Percentiles rank a stretch among this genome's conserved stretches.
Conservation (phyloP, 2,113 vertebrate species). For the Balaeniceps rex region DNA sequence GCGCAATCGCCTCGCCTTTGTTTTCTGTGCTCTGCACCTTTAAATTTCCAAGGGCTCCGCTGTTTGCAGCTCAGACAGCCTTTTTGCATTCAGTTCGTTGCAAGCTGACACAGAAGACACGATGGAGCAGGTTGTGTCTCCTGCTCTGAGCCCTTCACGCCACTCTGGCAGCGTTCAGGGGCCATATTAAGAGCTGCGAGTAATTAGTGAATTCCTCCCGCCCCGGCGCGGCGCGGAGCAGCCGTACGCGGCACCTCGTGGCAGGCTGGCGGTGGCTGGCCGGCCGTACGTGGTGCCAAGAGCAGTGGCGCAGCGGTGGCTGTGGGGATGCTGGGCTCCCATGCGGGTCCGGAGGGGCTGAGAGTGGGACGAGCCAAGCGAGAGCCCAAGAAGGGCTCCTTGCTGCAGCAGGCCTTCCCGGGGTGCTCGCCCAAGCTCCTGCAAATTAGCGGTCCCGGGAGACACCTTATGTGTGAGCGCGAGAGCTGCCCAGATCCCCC, state of each 20-base stretch:
- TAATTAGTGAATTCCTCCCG: conserved; percentile 44
- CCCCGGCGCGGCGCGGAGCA: neutral
- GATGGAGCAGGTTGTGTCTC: conserved; percentile 51
- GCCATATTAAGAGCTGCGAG: conserved; percentile 37
- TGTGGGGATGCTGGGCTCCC: neutral
- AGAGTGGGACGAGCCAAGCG: neutral
- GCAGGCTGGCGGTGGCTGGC: neutral
- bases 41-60: conserved; percentile 48
- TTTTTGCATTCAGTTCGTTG: conserved; percentile 54
- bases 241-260: neutral
- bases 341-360: accelerated
- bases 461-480: neutral
- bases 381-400: neutral
- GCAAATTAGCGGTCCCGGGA: neutral
- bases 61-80: conserved; percentile 57
- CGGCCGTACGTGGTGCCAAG: neutral
- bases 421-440: neutral
- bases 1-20: conserved; percentile 5
- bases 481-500: neutral
- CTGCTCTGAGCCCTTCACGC: conserved; percentile 55
- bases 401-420: neutral
- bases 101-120: conserved; percentile 57
- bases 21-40: conserved; percentile 61
- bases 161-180: conserved; percentile 38
- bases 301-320: neutral